Conservation (phyloP, 2,113 vertebrate genomes). For the Anhinga rufa region DNA sequence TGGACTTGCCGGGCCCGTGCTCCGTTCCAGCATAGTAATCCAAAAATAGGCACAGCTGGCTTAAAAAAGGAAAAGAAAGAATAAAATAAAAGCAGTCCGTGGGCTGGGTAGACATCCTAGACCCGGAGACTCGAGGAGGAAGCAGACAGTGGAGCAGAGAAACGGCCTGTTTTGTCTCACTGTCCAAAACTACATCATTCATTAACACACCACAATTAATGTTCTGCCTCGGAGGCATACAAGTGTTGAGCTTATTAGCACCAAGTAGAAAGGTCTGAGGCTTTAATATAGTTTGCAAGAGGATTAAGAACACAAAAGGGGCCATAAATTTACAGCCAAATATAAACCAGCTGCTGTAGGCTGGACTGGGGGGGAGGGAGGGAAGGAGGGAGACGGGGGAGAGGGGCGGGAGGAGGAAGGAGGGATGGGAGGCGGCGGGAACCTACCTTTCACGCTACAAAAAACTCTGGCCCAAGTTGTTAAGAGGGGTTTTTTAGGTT, state of each 20-base stretch:
- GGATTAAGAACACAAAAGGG: conserved; percentile 64
- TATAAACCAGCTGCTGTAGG: conserved; percentile 59
- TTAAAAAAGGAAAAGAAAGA: neutral
- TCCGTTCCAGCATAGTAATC: neutral
- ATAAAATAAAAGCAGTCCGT: neutral
- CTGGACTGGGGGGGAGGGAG: neutral
- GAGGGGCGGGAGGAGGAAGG: neutral
- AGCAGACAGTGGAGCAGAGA: conserved; percentile 1
- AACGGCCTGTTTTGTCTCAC: conserved; percentile 30
- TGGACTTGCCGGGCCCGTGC: neutral
- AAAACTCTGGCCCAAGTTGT: neutral
- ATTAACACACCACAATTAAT: conserved; percentile 65
- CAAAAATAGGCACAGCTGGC: conserved; percentile 14
- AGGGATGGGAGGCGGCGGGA: neutral
- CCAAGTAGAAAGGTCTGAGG: conserved; percentile 47
- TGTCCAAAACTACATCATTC: conserved; percentile 43
- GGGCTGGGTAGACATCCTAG: conserved; percentile 2
- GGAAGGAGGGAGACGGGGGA: neutral
- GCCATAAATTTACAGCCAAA: conserved; percentile 63
- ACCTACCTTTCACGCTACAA: neutral
- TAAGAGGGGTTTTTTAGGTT: neutral
- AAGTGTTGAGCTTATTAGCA: conserved; percentile 64
- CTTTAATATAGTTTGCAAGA: conserved; percentile 42
- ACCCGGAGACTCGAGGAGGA: neutral
- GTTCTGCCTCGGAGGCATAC: conserved; percentile 56